phyloP scores from a whole-genome alignment of 1,140 invertebrate genomes.

The Limonius californicus region DNA sequence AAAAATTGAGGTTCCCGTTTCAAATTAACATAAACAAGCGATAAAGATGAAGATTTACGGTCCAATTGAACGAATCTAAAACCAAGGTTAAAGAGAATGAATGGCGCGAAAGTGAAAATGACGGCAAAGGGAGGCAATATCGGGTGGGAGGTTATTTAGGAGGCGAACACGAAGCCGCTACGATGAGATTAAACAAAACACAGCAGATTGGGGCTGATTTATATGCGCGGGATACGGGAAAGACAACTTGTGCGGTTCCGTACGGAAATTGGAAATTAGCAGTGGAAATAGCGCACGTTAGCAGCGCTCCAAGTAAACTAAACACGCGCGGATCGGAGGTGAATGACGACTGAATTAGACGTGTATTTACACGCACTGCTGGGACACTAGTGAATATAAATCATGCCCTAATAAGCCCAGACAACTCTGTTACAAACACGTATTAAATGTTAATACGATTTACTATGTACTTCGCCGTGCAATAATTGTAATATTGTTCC shows the following conservation, averaged over 20 bases:
- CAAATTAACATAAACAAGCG: too few species aligned
- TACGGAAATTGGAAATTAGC: conserved; percentile 29
- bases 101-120: conserved; percentile 16
- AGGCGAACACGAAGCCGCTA: conserved; percentile 16
- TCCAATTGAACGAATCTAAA: too few species aligned
- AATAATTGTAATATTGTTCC: too few species aligned
- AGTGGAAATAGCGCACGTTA: conserved; percentile 19
- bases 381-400: neutral
- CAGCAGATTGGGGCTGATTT: conserved; percentile 28
- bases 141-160: conserved; percentile 21
- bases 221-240: conserved; percentile 24
- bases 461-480: too few species aligned
- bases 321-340: neutral
- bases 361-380: conserved; percentile 9
- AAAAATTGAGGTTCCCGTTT: too few species aligned
- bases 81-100: neutral
- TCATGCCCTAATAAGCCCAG: neutral
- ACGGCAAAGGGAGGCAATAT: conserved; percentile 14
- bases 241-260: conserved; percentile 25
- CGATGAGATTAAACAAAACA: conserved; percentile 30
- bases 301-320: neutral
- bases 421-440: neutral
- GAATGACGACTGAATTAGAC: conserved; percentile 4
- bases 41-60: too few species aligned
- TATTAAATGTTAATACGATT: neutral